Evolutionary conservation across 2,113 vertebrate genomes (phyloP), one percentile per base, ranked within the genome.

Genomic region (Bucco capensis): DNA sequence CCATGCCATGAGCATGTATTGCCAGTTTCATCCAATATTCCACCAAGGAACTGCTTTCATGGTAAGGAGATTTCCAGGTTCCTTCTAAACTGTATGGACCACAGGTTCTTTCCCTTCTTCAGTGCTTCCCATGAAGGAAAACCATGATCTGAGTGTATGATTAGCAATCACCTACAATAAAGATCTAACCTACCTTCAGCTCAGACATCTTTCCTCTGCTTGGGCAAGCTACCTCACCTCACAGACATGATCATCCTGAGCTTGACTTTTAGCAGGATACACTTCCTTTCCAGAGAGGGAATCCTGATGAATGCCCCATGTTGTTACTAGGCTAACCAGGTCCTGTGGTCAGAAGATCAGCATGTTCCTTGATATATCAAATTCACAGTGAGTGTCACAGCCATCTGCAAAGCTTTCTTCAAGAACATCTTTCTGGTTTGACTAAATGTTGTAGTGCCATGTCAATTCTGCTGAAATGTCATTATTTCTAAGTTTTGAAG

Each of bases 401-500:
- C 5, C n/a, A 71, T 24, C 18, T 30, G 24, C 11, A 33, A 81
- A 72, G 40, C 12, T 78, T 19, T 1, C 31, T 60, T 86, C 44
- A 69, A 64, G 46, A 69, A 23, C 5, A 38, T 3, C 8, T 79
- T 86, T 93, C 28, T 21, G 12, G 57, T 95, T 67, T 78, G 24
- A 75, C 24, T 9, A 64, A 77, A 86, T 73, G 24, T 38, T 73
- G 24, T 38, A 38, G 10, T 13, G 3, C 2, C 5, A 2, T n/a
- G n/a, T 42, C 33, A 86, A 4, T 74, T 82, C 67, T 33, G 19
- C 9, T 61, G 33, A 69, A 58, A 54, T 46, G n/a, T 57, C 30
- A 49, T 82, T 87, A 49, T 88, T 89, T 71, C 51, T 51, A 51
- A 47, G 22, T 50, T 84, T 88, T 81, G 31, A 67, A 83, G 30